Evolutionary conservation across 2,113 vertebrate species (phyloP), one percentile per base, ranked within the genome.

Genomic region (Carassius carassius): DNA sequence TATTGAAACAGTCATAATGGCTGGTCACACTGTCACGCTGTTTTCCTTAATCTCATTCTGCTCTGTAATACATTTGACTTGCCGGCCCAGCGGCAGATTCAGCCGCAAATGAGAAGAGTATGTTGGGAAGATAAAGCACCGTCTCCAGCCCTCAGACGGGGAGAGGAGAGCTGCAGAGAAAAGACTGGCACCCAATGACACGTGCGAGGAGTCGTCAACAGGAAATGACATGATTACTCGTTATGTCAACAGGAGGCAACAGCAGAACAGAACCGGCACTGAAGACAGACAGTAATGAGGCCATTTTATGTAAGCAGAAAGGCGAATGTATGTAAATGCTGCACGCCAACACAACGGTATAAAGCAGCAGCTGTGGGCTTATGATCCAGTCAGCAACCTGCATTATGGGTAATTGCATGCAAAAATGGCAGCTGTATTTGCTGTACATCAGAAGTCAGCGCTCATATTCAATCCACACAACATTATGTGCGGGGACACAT

Each of bases 1-100:
- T 77, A 87, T 58, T 87, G 88, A 86, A 84, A 49, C 77, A 77
- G 70, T 74, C 69, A 65, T 77, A 89, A 86, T 86, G 84, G 76
- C 78, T 67, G 72, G 78, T 87, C 84, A 81, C 62, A 81, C 76
- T 78, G 44, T 81, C 76, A 81, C 75, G 62, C 84, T 81, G 86
- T 25, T 81, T 80, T 35, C 67, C 76, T 83, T 83, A 85, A 87
- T 87, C 86, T 84, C 79, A 78, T 86, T 87, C 63, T 60, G 62
- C 81, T 16, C 37, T 14, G 29, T 89, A 85, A 89, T 89, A 83
- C 77, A 51, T 87, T 83, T 78, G 72, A 84, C 84, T 84, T 41
- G 54, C 84, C 58, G 83, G 63, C 81, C 83, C 60, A 29, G 17
- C 37, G 56, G 60, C 73, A 81, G 70, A 44, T 75, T 79, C 51